Percentiles rank a stretch among this genome's conserved stretches.
Evolutionary conservation across 2,113 vertebrate genomes (phyloP).

Genomic region (Gobio gobio): DNA sequence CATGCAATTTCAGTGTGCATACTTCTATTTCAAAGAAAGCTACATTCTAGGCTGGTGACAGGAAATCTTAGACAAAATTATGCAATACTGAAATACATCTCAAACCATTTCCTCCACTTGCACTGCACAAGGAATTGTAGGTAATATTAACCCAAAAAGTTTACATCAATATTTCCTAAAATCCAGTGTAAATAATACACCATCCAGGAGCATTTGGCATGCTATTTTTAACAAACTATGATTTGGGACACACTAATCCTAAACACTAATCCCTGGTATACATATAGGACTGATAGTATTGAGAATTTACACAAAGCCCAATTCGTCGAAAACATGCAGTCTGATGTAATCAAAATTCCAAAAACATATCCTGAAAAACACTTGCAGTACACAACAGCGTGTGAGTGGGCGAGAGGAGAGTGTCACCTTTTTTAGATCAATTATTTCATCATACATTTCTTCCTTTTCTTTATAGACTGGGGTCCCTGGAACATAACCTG

Average conservation of each 20-base stretch:
- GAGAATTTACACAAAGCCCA: neutral
- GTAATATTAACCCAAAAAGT: neutral
- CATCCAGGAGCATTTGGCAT: neutral
- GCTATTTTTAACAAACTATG: neutral
- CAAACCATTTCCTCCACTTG: neutral
- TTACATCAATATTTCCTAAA: neutral
- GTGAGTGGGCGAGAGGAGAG: neutral
- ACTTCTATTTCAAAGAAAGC: neutral
- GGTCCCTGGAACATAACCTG: conserved; percentile 73
- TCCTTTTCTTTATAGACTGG: conserved; percentile 86
- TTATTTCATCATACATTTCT: conserved; percentile 94
- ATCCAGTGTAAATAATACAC: neutral
- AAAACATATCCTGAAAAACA: conserved; percentile 16
- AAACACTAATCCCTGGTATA: neutral
- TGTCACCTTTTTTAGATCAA: conserved; percentile 91
- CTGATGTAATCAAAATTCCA: conserved; percentile 16
- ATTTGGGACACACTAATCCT: conserved; percentile 20
- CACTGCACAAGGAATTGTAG: neutral
- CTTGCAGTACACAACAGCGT: neutral
- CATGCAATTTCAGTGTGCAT: neutral
- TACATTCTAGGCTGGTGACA: neutral
- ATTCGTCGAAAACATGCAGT: neutral
- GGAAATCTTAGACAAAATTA: neutral
- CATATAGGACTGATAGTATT: neutral
- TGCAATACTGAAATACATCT: neutral